phyloP scores from a whole-genome alignment of 2,797 vertebrate species.

The Anolis apletophallus region DNA sequence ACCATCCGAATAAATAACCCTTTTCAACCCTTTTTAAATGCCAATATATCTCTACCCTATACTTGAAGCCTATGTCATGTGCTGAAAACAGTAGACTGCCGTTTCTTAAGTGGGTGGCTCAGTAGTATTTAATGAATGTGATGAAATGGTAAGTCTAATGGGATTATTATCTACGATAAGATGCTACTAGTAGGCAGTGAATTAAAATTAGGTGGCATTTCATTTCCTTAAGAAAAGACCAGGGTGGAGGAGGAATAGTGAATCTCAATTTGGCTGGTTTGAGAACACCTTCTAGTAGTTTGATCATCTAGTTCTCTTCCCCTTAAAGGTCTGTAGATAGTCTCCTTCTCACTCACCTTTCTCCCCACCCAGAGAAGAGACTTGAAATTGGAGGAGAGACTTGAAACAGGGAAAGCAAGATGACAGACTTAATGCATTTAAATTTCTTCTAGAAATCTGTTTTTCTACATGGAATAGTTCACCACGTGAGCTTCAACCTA shows the following conservation, averaged over 20 bases:
- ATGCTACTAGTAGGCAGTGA: background rate
- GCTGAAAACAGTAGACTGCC: too few species aligned
- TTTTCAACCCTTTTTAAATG: too few species aligned
- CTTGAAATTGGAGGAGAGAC: background rate
- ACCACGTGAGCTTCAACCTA: background rate
- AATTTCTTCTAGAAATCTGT: background rate
- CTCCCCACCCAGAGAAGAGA: background rate
- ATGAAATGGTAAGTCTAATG: background rate
- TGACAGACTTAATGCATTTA: background rate
- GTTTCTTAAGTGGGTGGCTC: too few species aligned
- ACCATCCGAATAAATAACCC: too few species aligned
- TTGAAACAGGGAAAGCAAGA: background rate
- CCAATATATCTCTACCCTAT: too few species aligned
- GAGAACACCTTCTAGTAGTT: background rate
- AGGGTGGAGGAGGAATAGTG: background rate
- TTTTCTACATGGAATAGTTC: background rate
- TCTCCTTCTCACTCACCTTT: background rate
- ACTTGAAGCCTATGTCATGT: too few species aligned
- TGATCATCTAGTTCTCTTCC: background rate
- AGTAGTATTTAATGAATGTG: too few species aligned
- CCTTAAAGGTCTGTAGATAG: background rate
- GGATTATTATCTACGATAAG: background rate
- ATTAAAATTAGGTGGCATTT: background rate
- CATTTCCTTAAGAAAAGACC: background rate
- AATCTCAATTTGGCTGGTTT: background rate